phyloP scores from a whole-genome alignment of 1,140 invertebrate species.

The Apis florea region DNA sequence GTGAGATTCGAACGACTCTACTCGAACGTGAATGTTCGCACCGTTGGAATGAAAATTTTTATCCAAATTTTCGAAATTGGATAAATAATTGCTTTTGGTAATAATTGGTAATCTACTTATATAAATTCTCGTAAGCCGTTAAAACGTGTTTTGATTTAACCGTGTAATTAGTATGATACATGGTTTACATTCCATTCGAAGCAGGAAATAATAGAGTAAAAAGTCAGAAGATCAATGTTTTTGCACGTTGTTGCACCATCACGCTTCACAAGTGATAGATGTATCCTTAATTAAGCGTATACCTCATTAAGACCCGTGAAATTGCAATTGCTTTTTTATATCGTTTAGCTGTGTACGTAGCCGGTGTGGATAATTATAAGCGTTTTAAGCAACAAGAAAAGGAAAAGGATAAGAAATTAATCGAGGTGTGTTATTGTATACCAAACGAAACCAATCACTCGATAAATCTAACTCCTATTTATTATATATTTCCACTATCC shows the following conservation, averaged over 20 bases:
- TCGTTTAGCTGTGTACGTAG: no score
- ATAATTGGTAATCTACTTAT: no score
- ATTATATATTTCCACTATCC: background rate
- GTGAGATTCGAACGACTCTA: no score
- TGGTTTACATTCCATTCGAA: background rate
- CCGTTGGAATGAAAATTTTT: no score
- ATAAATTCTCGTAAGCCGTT: background rate
- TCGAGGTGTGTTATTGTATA: background rate
- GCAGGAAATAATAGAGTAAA: background rate
- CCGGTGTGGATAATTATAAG: background rate
- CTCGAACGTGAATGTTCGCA: no score
- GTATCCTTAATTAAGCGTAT: slow-evolving; percentile 14
- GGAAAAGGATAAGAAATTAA: background rate
- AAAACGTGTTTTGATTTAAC: background rate
- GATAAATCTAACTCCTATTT: background rate
- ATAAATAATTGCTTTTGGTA: no score
- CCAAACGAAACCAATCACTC: background rate
- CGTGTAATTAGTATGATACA: background rate
- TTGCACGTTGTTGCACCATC: background rate
- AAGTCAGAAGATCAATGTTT: background rate
- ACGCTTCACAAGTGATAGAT: background rate
- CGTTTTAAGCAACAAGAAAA: no score
- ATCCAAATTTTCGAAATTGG: no score
- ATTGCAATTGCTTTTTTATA: background rate
- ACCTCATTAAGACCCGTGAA: slow-evolving; percentile 1